phyloP scores from a whole-genome alignment of 1,140 invertebrate species.

The Listronotus bonariensis region DNA sequence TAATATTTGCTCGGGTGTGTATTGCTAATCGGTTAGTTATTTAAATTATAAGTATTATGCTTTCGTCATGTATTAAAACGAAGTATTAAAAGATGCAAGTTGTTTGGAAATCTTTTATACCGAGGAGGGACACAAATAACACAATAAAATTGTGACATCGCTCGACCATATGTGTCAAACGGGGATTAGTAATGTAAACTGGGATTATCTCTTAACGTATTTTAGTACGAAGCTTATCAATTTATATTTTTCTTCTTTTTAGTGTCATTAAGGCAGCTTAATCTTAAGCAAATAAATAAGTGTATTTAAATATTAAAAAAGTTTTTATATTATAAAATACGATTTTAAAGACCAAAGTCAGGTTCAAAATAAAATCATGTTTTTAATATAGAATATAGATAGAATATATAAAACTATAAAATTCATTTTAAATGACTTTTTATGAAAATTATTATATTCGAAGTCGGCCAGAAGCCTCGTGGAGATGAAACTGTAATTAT shows the following conservation, averaged over 20 bases:
- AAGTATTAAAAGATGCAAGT: constrained; percentile 17
- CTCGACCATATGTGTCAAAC: constrained; percentile 13
- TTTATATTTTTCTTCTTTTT: background rate
- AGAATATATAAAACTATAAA: too few relatives aligned
- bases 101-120: constrained; percentile 20
- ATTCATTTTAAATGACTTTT: too few relatives aligned
- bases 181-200: constrained; percentile 12
- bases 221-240: background rate
- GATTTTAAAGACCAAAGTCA: too few relatives aligned
- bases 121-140: constrained; percentile 2
- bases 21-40: constrained; percentile 35
- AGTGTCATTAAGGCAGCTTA: background rate
- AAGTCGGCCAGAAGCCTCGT: too few relatives aligned
- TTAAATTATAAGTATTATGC: constrained; percentile 35
- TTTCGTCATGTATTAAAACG: constrained; percentile 8
- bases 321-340: too few relatives aligned
- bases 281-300: too few relatives aligned
- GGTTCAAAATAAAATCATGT: too few relatives aligned
- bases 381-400: too few relatives aligned
- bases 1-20: constrained; percentile 25
- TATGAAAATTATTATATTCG: too few relatives aligned
- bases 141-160: constrained; percentile 9
- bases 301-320: too few relatives aligned
- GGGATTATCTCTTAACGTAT: constrained; percentile 27
- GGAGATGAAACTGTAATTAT: too few relatives aligned